phyloP scores from a whole-genome alignment of 1,140 invertebrate species.

The Hestina assimilis region DNA sequence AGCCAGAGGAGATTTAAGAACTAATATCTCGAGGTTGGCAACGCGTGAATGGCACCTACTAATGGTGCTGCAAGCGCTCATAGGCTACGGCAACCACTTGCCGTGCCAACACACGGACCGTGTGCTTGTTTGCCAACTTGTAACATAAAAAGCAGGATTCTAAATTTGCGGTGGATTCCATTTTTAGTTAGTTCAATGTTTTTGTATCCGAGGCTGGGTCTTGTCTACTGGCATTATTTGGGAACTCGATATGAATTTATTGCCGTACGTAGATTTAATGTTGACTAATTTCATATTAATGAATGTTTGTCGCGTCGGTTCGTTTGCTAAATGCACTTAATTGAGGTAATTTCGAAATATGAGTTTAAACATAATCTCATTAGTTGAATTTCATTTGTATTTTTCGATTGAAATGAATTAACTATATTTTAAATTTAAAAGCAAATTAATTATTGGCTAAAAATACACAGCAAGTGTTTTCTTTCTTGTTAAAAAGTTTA shows the following conservation, averaged over 20 bases:
- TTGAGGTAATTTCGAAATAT: conserved; percentile 7
- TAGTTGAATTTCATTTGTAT: not conserved
- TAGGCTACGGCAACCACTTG: no score
- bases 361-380: not conserved
- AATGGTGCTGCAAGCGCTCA: no score
- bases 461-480: no score
- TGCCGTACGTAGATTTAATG: conserved; percentile 25
- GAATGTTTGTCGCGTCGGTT: conserved; percentile 16
- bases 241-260: conserved; percentile 60
- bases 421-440: not conserved
- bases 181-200: conserved; percentile 9
- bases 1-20: no score
- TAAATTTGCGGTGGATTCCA: not conserved
- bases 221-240: conserved; percentile 53
- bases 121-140: no score
- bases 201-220: conserved; percentile 11
- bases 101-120: no score
- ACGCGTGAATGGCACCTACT: no score
- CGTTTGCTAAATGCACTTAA: conserved; percentile 18
- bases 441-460: no score
- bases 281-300: conserved; percentile 29
- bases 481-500: no score
- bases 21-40: no score
- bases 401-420: not conserved
- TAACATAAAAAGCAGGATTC: no score